A percentile compares a stretch with the other conserved stretches of the same genome.
These are phyloP conservation scores for Polypterus senegalus DNA, from an alignment of 2,113 vertebrate genomes.

Conservation along the genomic window DNA sequence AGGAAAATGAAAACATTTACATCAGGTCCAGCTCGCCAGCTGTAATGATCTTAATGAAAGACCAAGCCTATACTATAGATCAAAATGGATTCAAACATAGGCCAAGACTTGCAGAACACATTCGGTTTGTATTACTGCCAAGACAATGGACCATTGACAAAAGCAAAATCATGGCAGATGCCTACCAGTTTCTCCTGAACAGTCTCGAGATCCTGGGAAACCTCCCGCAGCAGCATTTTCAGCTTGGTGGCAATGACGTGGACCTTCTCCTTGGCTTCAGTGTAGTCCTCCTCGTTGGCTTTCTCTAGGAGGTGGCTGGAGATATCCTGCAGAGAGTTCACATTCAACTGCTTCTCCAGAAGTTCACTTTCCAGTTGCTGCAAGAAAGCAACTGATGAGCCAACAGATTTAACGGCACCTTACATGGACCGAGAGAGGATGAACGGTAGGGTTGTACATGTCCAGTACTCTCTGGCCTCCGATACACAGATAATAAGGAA, in stretches of 20 bases:
- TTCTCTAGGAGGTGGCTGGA: slow-evolving; percentile 59
- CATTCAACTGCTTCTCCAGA: slow-evolving; percentile 39
- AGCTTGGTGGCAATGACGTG: slow-evolving; percentile 68
- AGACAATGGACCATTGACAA: no score
- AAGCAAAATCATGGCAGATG: background rate
- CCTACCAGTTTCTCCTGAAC: slow-evolving; percentile 56
- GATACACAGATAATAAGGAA: no score
- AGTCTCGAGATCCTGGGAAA: slow-evolving; percentile 41
- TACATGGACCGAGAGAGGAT: no score
- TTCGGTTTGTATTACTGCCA: no score
- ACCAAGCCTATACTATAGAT: no score
- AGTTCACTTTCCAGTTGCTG: slow-evolving; percentile 72
- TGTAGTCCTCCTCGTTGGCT: slow-evolving; percentile 45
- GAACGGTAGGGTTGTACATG: no score
- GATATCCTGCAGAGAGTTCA: slow-evolving; percentile 61
- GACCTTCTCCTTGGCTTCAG: slow-evolving; percentile 74
- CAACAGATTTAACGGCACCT: background rate
- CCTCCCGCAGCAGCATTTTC: slow-evolving; percentile 56
- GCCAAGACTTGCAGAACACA: no score
- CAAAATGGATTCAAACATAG: no score
- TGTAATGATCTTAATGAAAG: no score
- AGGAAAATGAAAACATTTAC: background rate
- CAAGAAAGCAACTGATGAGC: slow-evolving; percentile 2
- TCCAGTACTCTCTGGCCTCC: no score
- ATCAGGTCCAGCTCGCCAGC: background rate